These are phyloP conservation scores for Conus ventricosus DNA, from an alignment of 1,140 invertebrate genomes.

Conservation along the genomic window DNA sequence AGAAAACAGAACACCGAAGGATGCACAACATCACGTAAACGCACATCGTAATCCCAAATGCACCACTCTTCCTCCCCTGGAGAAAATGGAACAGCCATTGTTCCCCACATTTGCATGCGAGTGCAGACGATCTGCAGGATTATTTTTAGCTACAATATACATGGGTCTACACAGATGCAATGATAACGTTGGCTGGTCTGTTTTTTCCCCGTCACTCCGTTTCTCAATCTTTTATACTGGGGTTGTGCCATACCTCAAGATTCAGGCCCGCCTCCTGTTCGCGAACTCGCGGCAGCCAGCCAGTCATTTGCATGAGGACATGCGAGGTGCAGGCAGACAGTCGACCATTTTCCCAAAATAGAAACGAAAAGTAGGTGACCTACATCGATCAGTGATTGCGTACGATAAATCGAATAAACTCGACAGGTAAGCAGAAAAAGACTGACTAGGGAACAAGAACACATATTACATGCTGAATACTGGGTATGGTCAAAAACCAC, in stretches of 20 bases:
- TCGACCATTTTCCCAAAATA: not conserved
- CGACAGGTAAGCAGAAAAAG: not conserved
- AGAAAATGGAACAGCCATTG: slow-evolving; percentile 38
- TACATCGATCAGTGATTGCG: not conserved
- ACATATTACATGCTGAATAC: no score
- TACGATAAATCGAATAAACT: not conserved
- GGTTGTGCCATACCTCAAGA: not conserved
- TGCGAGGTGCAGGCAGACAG: slow-evolving; percentile 7
- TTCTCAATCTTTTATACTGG: slow-evolving; percentile 9
- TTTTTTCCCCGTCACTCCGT: not conserved
- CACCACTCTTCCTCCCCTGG: slow-evolving; percentile 33
- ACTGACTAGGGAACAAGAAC: not conserved
- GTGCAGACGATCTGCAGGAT: slow-evolving; percentile 21
- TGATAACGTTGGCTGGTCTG: not conserved
- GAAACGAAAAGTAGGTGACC: slow-evolving; percentile 34
- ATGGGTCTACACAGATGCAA: slow-evolving; percentile 15
- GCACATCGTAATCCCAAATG: slow-evolving; percentile 27
- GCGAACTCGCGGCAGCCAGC: slow-evolving; percentile 1
- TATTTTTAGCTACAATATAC: slow-evolving; percentile 33
- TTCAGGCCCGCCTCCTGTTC: not conserved
- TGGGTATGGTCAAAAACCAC: no score
- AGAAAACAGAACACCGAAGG: not conserved
- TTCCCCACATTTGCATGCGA: slow-evolving; percentile 41
- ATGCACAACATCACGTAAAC: not conserved
- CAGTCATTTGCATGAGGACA: slow-evolving; percentile 26